These are phyloP conservation scores for Pangasianodon hypophthalmus DNA, from an alignment of 2,113 vertebrate species.

Conservation along the genomic window DNA sequence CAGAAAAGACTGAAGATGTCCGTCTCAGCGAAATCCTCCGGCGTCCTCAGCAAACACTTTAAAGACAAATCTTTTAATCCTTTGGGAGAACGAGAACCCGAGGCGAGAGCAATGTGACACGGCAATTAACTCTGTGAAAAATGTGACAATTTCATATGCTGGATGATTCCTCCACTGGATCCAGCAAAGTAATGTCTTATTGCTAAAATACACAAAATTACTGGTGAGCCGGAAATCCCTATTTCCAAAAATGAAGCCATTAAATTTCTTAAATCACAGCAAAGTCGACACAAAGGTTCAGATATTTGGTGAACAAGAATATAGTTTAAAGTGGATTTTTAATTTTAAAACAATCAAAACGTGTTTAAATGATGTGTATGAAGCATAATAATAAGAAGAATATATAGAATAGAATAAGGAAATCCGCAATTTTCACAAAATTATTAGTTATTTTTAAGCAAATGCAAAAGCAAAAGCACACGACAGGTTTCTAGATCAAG, in stretches of 20 bases:
- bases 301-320: neutral
- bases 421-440: too few relatives aligned
- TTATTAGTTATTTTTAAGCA: too few relatives aligned
- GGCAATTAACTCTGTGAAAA: constrained; percentile 5
- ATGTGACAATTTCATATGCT: neutral
- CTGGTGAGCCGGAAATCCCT: neutral
- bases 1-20: neutral
- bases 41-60: neutral
- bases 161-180: neutral
- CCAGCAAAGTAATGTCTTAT: neutral
- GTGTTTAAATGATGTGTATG: too few relatives aligned
- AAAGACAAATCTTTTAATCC: constrained; percentile 8
- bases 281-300: neutral
- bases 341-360: neutral
- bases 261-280: neutral
- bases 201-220: neutral
- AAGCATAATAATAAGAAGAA: too few relatives aligned
- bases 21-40: neutral
- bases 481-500: neutral
- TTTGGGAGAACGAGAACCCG: neutral
- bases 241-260: neutral
- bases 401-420: too few relatives aligned
- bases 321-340: neutral
- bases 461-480: too few relatives aligned
- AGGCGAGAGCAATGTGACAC: neutral